A percentile compares a stretch with the other conserved stretches of the same genome.
phyloP scores from a whole-genome alignment of 2,113 vertebrate species.

The Neofelis nebulosa region DNA sequence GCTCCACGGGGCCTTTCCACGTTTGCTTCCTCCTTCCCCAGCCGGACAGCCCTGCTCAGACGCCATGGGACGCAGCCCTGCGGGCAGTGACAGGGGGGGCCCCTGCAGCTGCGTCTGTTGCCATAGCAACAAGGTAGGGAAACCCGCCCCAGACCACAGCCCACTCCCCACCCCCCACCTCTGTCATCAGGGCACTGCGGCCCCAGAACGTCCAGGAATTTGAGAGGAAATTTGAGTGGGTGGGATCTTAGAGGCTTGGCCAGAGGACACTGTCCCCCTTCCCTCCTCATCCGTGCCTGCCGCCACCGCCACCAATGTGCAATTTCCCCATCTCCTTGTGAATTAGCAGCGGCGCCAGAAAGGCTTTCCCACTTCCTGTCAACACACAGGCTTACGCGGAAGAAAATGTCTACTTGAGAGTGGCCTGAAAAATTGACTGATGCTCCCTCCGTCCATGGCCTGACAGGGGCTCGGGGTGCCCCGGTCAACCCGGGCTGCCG shows the following conservation, averaged over 20 bases:
- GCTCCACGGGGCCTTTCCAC: background rate
- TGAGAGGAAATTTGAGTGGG: background rate
- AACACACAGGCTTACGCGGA: background rate
- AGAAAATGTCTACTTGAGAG: too few relatives aligned
- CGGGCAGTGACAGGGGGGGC: constrained; percentile 40
- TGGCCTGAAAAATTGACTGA: background rate
- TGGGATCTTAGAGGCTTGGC: background rate
- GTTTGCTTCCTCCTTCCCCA: background rate
- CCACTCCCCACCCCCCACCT: too few relatives aligned
- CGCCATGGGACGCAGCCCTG: background rate
- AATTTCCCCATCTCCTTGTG: background rate
- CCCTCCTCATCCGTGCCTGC: background rate
- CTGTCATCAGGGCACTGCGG: background rate
- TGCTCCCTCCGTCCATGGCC: background rate
- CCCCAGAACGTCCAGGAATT: background rate
- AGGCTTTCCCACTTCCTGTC: background rate
- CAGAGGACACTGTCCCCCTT: background rate
- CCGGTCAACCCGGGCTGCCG: too few relatives aligned
- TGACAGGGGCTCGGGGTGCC: background rate
- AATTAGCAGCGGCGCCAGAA: background rate
- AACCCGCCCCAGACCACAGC: background rate
- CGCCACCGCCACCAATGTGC: background rate
- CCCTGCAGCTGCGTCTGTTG: constrained; percentile 40
- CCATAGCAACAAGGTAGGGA: background rate
- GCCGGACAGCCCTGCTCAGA: fast-evolving